A percentile compares a stretch with the other conserved stretches of the same genome.
phyloP scores from a whole-genome alignment of 1,140 invertebrate species.

The Papilio polyxenes region DNA sequence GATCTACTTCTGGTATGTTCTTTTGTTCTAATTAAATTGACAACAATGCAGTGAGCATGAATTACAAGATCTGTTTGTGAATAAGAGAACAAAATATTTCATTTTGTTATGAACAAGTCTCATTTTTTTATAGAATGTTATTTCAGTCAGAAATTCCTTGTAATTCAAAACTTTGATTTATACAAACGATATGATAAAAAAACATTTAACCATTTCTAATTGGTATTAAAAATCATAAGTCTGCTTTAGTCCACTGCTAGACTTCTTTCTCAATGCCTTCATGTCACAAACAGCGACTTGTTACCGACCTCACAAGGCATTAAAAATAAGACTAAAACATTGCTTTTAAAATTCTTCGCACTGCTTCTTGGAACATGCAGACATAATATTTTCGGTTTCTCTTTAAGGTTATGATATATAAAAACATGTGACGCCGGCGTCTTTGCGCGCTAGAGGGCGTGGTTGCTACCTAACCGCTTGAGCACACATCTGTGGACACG shows the following conservation, averaged over 20 bases:
- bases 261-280: too few species aligned
- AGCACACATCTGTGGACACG: slow-evolving; percentile 30
- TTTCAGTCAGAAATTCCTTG: too few species aligned
- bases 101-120: background rate
- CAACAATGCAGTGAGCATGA: background rate
- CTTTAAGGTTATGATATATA: slow-evolving; percentile 5
- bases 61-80: background rate
- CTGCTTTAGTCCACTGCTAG: too few species aligned
- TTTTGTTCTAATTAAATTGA: background rate
- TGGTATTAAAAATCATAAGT: too few species aligned
- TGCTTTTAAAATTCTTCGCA: background rate
- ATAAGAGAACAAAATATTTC: background rate
- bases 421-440: slow-evolving; percentile 33
- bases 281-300: too few species aligned
- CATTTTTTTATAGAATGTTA: background rate
- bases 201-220: too few species aligned
- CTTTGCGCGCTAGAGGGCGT: slow-evolving; percentile 6
- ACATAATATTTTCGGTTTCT: slow-evolving; percentile 11
- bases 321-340: background rate
- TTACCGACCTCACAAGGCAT: too few species aligned
- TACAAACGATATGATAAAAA: too few species aligned
- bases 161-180: background rate
- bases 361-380: background rate
- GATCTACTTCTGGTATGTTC: background rate
- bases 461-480: slow-evolving; percentile 30